Percentiles rank a stretch among this genome's conserved stretches.
Evolutionary conservation across 2,888 invertebrate genomes (phyloP).

Genomic region (Dinocampus coccinellae): DNA sequence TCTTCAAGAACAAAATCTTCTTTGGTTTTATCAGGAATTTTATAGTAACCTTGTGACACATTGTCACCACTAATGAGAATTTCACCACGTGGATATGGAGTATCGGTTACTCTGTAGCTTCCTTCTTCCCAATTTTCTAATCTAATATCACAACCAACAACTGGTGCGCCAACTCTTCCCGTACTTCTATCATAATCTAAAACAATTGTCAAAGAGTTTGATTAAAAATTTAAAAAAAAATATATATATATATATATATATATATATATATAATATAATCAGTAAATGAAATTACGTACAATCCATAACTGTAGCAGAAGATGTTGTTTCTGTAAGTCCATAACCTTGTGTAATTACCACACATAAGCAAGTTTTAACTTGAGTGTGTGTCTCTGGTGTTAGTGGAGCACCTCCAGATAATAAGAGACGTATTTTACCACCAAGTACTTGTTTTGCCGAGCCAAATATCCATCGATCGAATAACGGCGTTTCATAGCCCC

Average conservation of each 20-base stretch:
- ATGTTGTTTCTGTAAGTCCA: constrained; percentile 97
- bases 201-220: no score
- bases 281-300: constrained; percentile 69
- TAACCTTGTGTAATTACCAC: constrained; percentile 93
- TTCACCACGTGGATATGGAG: constrained; percentile 88
- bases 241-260: neutral
- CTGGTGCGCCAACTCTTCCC: constrained; percentile 91
- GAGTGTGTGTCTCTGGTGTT: constrained; percentile 94
- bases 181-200: constrained; percentile 75
- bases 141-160: constrained; percentile 86
- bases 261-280: neutral
- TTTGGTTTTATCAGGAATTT: constrained; percentile 86
- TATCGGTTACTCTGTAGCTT: constrained; percentile 88
- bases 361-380: constrained; percentile 92
- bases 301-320: constrained; percentile 90
- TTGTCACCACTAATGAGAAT: constrained; percentile 89
- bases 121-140: constrained; percentile 96
- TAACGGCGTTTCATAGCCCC: constrained; percentile 86
- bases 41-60: constrained; percentile 95
- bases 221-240: neutral
- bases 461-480: constrained; percentile 75
- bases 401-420: constrained; percentile 96
- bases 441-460: constrained; percentile 81
- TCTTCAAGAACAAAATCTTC: constrained; percentile 90
- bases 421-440: constrained; percentile 89